Percentiles rank a stretch among this genome's conserved stretches.
Evolutionary conservation across 2,797 vertebrate species (phyloP).

Genomic region (Thripadectes ignobilis): DNA sequence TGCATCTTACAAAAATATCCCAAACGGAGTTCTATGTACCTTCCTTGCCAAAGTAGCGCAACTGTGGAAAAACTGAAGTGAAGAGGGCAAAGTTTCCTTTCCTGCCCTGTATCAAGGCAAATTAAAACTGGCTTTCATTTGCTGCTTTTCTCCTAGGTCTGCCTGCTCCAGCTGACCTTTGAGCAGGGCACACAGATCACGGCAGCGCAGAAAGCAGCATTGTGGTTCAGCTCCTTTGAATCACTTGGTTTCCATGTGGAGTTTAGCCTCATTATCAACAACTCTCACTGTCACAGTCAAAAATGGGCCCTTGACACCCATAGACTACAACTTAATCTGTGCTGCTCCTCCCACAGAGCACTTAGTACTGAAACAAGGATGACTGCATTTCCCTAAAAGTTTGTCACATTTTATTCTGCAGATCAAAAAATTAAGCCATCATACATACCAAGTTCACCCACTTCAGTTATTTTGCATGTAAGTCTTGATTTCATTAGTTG

Average conservation of each 20-base stretch:
- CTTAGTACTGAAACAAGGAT: slow-evolving; percentile 1
- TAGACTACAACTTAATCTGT: not conserved
- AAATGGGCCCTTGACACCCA: slow-evolving; percentile 8
- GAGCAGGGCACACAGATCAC: not conserved
- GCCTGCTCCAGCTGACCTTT: not conserved
- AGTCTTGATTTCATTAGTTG: slow-evolving; percentile 4
- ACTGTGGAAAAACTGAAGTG: not conserved
- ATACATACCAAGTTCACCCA: not conserved
- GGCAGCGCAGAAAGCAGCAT: not conserved
- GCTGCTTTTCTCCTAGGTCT: not conserved
- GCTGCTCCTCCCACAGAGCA: slow-evolving; percentile 4
- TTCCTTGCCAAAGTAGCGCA: not conserved
- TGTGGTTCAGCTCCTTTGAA: not conserved
- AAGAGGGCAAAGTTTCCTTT: not conserved
- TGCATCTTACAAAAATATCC: not conserved
- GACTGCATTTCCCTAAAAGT: not conserved
- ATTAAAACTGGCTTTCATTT: not conserved
- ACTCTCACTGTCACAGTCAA: not conserved
- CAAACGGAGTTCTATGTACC: not conserved
- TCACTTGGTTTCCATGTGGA: not conserved
- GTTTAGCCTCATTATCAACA: slow-evolving; percentile 29
- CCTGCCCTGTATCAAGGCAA: not conserved
- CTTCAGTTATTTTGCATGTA: not conserved
- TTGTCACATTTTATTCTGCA: slow-evolving; percentile 7
- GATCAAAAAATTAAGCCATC: not conserved